phyloP scores from a whole-genome alignment of 1,140 invertebrate species.

The Phortica variegata region DNA sequence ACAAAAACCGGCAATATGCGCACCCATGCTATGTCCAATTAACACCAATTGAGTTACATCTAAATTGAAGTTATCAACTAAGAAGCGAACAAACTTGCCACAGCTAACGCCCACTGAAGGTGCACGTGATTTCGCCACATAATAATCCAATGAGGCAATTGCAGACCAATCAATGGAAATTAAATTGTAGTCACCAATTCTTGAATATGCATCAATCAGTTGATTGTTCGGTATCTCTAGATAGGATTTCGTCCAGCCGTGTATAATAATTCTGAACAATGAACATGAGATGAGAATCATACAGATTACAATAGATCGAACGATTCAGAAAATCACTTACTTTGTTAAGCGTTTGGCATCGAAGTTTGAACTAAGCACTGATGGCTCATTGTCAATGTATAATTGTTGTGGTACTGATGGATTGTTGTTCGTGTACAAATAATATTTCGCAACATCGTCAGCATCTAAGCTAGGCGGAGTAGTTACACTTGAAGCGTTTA shows the following conservation, averaged over 20 bases:
- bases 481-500: no score
- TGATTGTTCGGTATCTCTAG: conserved; percentile 8
- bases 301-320: neutral
- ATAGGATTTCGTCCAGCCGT: conserved; percentile 21
- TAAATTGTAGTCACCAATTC: conserved; percentile 57
- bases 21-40: conserved; percentile 48
- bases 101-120: conserved; percentile 8
- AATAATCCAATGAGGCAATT: conserved; percentile 59
- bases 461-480: no score
- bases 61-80: conserved; percentile 14
- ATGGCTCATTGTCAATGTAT: conserved; percentile 2
- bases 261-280: conserved; percentile 25
- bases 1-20: conserved; percentile 56
- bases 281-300: neutral
- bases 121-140: conserved; percentile 54
- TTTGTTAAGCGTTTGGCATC: conserved; percentile 3
- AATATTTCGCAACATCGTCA: conserved; percentile 4
- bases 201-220: conserved; percentile 50
- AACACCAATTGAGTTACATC: conserved; percentile 11
- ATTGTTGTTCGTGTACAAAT: conserved; percentile 12
- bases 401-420: conserved; percentile 7
- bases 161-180: conserved; percentile 60
- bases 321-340: neutral
- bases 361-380: conserved; percentile 11
- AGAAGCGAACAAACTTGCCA: conserved; percentile 23